Evolutionary conservation across 2,888 invertebrate species (phyloP), one percentile per base, ranked within the genome.

Genomic region (Melanophora roralis): DNA sequence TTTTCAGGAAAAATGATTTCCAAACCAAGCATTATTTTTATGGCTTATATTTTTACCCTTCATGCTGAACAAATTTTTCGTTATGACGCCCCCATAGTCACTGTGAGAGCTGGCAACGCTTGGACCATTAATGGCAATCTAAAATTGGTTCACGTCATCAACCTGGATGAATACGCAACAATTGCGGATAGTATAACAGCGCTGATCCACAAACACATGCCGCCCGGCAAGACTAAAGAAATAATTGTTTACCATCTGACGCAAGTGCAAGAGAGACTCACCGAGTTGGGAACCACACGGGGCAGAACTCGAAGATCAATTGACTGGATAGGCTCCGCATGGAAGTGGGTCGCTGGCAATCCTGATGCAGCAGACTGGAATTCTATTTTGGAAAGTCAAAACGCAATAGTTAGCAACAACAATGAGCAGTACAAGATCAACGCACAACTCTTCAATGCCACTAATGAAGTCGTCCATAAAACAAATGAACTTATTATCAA

Each of bases 131-230:
- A 55, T n/a, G 45, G 55, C 0, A 53, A 55, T 14, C 9, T 68
- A 0, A 68, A 45, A 34, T 6, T 45, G 21, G 53, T 68, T 1
- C 67, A 68, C 43, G 9, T 45, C 8, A 68, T 68, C 12, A 68
- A 68, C n/a, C 21, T 55, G 0, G 32, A 45, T 1, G n/a, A 55
- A 9, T 68, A 68, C 9, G 6, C 1, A 21, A n/a, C 6, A 45
- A 68, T 67, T 9, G 32, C 67, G 0, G 11, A 27, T 21, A 55
- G 55, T n/a, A 2, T 55, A 34, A 43, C 55, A 7, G 1, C 21
- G 4, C 43, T 67, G 11, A 21, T 67, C 11, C 43, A 55, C n/a
- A 67, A 7, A 81, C 84, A 34, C 73, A n/a, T 53, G 27, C 67
- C 27, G 4, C 40, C 53, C 6, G n/a, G 51, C 6, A 1, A 53